Base-by-base conservation (phyloP, 2,113 vertebrate genomes). In the Dissostichus mawsoni region DNA sequence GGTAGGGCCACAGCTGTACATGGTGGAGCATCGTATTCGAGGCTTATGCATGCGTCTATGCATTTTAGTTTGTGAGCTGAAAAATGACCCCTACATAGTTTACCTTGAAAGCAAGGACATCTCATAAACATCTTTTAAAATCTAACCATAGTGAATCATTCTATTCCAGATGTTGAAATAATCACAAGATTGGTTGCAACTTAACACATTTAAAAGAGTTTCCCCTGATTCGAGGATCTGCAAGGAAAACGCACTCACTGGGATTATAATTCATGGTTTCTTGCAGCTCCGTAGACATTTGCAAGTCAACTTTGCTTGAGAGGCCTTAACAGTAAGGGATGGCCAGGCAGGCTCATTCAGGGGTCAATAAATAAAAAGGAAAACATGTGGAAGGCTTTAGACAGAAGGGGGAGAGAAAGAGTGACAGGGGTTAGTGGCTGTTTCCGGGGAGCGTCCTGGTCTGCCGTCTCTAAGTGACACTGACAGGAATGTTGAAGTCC, bases 401-500 rank as follows among this genome's bases (percentile, higher is more conserved):
- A 79, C 53, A 33, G 52, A 64, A 58, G 50, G 44, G 74, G 58
- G 56, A 61, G 64, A 57, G 74, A 9, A 23, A 51, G 72, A 82
- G 83, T 71, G 79, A 83, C 66, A 75, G 82, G 84, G 74, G 90
- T 84, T 85, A 83, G 81, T 73, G 72, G 64, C 79, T 36, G 63
- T 78, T 87, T 90, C 84, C 64, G 56, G 85, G 77, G 68, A 90
- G 85, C 69, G 47, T 83, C 81, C 75, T 66, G 71, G 69, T 81
- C 82, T 14, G 52, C 61, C 4, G 76, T 93, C 86, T 92, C 91
- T 80, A 86, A 23, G 80, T 87, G 89, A 91, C 89, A 81, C 80
- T 69, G 29, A 67, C 69, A 86, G 86, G 91, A 94, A 91, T 89
- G 90, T 23, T 83, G 80, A 83, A 78, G 84, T 90, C 80, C 82